Evolutionary conservation across 2,797 vertebrate species (phyloP).

Genomic region (Rallus crepitans): DNA sequence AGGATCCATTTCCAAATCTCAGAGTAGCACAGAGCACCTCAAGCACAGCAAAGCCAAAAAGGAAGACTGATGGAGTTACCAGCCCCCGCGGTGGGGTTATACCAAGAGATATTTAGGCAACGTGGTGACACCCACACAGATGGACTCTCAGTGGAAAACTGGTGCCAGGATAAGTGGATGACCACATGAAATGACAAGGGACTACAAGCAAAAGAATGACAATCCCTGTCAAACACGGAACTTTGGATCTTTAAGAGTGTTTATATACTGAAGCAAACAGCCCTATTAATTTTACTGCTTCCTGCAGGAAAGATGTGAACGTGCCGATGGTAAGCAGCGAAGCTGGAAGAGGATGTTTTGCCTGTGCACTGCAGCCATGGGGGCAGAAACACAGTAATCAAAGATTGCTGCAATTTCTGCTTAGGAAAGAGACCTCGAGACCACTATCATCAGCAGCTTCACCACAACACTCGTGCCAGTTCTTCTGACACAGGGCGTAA

Average conservation of each 20-base stretch:
- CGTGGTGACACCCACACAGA: not conserved
- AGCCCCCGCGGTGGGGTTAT: not conserved
- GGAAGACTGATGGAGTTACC: not conserved
- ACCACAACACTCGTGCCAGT: not conserved
- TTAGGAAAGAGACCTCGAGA: not conserved
- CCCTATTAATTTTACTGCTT: not conserved
- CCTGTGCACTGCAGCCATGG: not conserved
- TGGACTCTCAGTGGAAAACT: not conserved
- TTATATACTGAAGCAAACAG: not conserved
- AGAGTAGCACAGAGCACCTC: not conserved
- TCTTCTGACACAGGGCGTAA: not conserved
- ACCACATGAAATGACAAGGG: not conserved
- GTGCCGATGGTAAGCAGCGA: not conserved
- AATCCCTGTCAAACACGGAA: not conserved
- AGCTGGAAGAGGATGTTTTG: rapidly evolving
- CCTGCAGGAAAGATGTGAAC: not conserved
- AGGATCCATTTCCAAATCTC: not conserved
- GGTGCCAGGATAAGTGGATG: not conserved
- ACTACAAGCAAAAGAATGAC: not conserved
- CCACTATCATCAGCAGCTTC: not conserved
- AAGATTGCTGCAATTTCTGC: not conserved
- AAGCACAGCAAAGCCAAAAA: not conserved
- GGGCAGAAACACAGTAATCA: not conserved
- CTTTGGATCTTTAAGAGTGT: rapidly evolving
- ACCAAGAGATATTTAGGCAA: slow-evolving; percentile 8